Evolutionary conservation across 37 sponge, comb jelly and placozoan genomes (phyloP), one percentile per base, ranked within the genome.

Genomic region (Theonella swinhoei): DNA sequence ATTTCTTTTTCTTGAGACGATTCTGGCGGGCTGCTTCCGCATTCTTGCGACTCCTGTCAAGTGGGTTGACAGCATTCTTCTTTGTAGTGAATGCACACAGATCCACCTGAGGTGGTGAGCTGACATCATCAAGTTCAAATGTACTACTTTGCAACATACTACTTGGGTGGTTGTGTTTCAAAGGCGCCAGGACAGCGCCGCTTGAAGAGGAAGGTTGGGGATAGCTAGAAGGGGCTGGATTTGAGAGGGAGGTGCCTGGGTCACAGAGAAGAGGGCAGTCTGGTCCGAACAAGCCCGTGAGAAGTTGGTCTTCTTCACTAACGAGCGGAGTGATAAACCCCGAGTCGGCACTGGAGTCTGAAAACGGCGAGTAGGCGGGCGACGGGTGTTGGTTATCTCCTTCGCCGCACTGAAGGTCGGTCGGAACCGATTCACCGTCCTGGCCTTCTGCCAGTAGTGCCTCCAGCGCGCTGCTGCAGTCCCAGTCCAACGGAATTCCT

Each of bases 1-100:
- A 87, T 25, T 43, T 38, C 74, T 94, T 94, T 79, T 94, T 94
- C 73, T 90, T 89, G 39, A 72, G 72, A 35, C 94, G 39, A 34
- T 94, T 94, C 70, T 80, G 77, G 2, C 81, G 62, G 2, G 94
- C 94, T 40, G 94, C 90, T 59, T 80, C 76, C 28, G 94, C 94
- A 87, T 89, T 90, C 60, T 84, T 83, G 17, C 87, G 82, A 63
- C 78, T 93, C 66, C 47, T 70, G 22, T 81, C 82, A 31, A 23
- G 4, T 28, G 14, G 3, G 29, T 9, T 5, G 17, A 41, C 39
- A 17, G 35, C 39, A 23, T 23, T 29, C 7, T 25, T 58, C 33
- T 29, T 11, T 1, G 25, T 54, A 22, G 17, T 4, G 24, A 26
- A 17, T 26, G 39, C 31, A 7, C n/a, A 4, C 9, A 38, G 7